phyloP scores from a whole-genome alignment of 1,140 invertebrate genomes.

The Drosophila repletoides region DNA sequence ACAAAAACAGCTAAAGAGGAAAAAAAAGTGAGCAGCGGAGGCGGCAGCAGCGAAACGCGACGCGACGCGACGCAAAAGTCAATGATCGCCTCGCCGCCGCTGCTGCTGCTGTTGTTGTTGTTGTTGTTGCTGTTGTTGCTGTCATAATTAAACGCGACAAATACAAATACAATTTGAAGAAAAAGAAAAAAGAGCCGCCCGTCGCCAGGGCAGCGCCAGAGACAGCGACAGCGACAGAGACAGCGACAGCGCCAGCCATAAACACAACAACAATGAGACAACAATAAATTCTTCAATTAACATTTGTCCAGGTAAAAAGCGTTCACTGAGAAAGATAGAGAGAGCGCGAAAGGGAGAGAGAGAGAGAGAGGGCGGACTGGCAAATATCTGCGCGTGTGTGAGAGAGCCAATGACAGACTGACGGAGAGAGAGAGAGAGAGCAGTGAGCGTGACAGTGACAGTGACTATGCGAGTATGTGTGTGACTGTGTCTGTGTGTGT shows the following conservation, averaged over 20 bases:
- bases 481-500: slow-evolving; percentile 9
- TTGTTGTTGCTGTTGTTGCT: slow-evolving; percentile 41
- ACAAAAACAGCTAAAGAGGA: slow-evolving; percentile 15
- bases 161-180: slow-evolving; percentile 78
- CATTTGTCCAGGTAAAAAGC: slow-evolving; percentile 76
- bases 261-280: slow-evolving; percentile 73
- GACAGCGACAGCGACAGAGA: slow-evolving; percentile 33
- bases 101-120: slow-evolving; percentile 7
- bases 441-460: slow-evolving; percentile 13
- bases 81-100: slow-evolving; percentile 58
- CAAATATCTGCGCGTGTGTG: slow-evolving; percentile 20
- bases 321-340: too few relatives aligned
- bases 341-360: too few relatives aligned
- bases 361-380: slow-evolving; percentile 34
- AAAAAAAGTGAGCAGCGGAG: slow-evolving; percentile 37
- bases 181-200: slow-evolving; percentile 54
- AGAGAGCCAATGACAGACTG: slow-evolving; percentile 8
- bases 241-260: slow-evolving; percentile 55
- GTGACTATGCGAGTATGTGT: slow-evolving; percentile 5
- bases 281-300: slow-evolving; percentile 81
- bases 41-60: slow-evolving; percentile 32
- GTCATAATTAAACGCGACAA: slow-evolving; percentile 80
- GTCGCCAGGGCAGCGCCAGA: slow-evolving; percentile 11
- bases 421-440: slow-evolving; percentile 9
- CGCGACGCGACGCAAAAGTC: slow-evolving; percentile 51